A percentile compares a stretch with the other conserved stretches of the same genome.
Conservation (phyloP, 2,113 vertebrate species). For the Epinephelus lanceolatus region DNA sequence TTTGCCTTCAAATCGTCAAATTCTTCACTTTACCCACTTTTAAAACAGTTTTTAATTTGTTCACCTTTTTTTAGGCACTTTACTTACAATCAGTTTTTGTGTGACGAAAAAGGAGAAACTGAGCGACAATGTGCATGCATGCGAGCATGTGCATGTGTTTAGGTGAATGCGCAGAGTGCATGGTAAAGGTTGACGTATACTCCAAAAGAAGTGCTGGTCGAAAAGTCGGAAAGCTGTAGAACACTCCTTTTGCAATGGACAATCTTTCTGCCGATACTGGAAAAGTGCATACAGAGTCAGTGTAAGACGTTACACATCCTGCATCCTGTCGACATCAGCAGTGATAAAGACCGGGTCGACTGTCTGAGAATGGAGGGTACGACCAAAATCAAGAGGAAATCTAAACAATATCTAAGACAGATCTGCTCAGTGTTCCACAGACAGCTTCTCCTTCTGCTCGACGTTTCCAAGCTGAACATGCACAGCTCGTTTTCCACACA, state of each 20-base stretch:
- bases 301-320: neutral
- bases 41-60: neutral
- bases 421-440: constrained; percentile 10
- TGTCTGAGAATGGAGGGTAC: neutral
- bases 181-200: constrained; percentile 69
- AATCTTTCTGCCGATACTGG: constrained; percentile 2
- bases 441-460: neutral
- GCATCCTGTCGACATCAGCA: neutral
- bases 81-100: constrained; percentile 18
- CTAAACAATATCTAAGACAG: neutral
- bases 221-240: constrained; percentile 15
- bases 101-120: constrained; percentile 33
- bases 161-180: constrained; percentile 75
- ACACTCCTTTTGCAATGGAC: neutral
- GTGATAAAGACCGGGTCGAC: neutral
- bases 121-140: constrained; percentile 74
- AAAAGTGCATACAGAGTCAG: neutral
- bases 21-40: neutral
- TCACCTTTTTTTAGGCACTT: constrained; percentile 2
- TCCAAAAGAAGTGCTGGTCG: constrained; percentile 66
- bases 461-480: neutral
- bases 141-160: constrained; percentile 72
- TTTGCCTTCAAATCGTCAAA: neutral
- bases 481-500: neutral
- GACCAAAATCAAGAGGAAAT: neutral